Base-by-base conservation (phyloP, 2,113 vertebrate species). In the Falcunculus frontatus region DNA sequence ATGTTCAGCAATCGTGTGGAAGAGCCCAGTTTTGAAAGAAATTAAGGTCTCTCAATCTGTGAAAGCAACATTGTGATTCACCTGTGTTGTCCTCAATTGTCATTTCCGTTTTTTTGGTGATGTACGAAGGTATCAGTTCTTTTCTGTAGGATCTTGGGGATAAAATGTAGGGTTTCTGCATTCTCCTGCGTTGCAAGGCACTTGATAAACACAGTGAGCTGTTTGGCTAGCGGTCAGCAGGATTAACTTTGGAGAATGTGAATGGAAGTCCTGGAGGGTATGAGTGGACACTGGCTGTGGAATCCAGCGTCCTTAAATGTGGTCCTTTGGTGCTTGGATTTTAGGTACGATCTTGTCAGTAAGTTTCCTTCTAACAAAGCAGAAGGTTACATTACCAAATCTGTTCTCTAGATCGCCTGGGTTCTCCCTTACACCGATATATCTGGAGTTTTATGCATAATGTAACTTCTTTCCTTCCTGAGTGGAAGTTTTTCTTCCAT, bases 381-480 rank as follows among this genome's bases (percentile, higher is more conserved):
- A 72, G 32, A 53, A 72, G 9, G 32, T 77, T 77, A 14, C 2
- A 0, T 39, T 42, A 11, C 33, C 29, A 35, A 14, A 60, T 64
- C 26, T 81, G 11, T 27, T 91, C 16, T 35, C 27, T 75, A 21
- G 33, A 41, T 25, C 7, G 1, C 32, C 37, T 65, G 50, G 25
- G 14, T 76, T 85, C 42, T 87, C 47, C 5, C 3, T 70, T 69
- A 13, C 13, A 10, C 13, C 44, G 11, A 13, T 62, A 4, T 5
- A 11, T 17, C 9, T 39, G 32, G 7, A 2, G 1, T 1, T 30
- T 84, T 63, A 35, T 6, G 4, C 8, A 11, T 11, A 11, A 7
- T 33, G 20, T 73, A 46, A 15, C 29, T 67, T 77, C 29, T 74
- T 76, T 49, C 21, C 16, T 73, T 87, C 52, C 35, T 1, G 2